Conservation (phyloP, 1,140 invertebrate species). For the Megathymus violae region DNA sequence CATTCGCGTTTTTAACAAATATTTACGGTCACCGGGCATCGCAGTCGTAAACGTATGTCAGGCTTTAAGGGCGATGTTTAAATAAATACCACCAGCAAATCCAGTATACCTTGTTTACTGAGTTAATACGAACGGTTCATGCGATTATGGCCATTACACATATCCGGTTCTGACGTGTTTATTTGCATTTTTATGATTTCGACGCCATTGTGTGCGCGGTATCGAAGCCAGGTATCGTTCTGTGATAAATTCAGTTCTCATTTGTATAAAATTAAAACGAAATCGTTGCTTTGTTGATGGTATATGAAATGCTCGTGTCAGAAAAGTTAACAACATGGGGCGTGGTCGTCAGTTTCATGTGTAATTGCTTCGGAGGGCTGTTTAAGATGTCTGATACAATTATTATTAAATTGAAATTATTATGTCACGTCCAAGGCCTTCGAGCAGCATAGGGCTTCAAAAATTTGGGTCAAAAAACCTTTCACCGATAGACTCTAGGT, state of each 20-base stretch:
- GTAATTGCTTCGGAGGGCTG: too few species aligned
- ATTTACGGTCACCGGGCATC: constrained; percentile 50
- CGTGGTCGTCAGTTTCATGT: too few species aligned
- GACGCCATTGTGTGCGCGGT: constrained; percentile 25
- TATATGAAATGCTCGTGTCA: too few species aligned
- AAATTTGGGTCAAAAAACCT: too few species aligned
- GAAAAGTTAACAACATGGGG: too few species aligned
- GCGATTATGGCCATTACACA: constrained; percentile 51
- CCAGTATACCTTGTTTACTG: constrained; percentile 51
- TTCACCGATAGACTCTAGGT: too few species aligned
- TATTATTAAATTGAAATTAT: too few species aligned
- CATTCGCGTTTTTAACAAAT: constrained; percentile 49
- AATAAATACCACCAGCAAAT: constrained; percentile 57
- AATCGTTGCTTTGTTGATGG: neutral
- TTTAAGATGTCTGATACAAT: too few species aligned
- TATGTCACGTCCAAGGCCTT: too few species aligned
- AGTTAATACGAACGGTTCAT: constrained; percentile 50
- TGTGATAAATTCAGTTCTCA: constrained; percentile 24
- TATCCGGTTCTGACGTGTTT: constrained; percentile 41
- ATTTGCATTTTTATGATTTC: constrained; percentile 54
- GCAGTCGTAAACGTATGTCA: constrained; percentile 53
- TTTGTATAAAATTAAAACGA: constrained; percentile 30
- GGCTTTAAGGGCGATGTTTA: constrained; percentile 61
- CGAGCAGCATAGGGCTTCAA: too few species aligned
- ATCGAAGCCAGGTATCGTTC: constrained; percentile 2